A percentile compares a stretch with the other conserved stretches of the same genome.
Evolutionary conservation across 1,140 invertebrate species (phyloP).

Genomic region (Whitmania pigra): DNA sequence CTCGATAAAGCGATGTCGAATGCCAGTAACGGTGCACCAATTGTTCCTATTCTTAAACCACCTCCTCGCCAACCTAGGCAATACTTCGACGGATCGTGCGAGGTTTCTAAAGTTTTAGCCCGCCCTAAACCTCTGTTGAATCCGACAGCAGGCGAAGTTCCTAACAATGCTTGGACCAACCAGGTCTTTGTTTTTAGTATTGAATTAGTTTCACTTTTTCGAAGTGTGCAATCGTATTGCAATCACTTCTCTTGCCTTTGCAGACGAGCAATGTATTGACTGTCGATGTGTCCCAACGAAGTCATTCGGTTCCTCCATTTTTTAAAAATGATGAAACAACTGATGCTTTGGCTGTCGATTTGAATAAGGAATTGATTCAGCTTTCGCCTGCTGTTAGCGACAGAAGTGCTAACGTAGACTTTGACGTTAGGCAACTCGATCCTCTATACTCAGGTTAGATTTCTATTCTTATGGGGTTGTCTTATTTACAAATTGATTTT

Average conservation of each 20-base stretch:
- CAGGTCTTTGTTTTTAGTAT: too few relatives aligned
- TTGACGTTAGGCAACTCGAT: neutral
- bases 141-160: neutral
- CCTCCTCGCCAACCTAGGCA: neutral
- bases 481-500: neutral
- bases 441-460: neutral
- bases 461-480: neutral
- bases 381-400: slow-evolving; percentile 10
- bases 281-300: neutral
- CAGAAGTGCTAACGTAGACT: neutral
- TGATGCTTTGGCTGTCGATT: neutral
- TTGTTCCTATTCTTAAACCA: neutral
- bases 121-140: neutral
- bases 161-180: neutral
- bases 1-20: neutral
- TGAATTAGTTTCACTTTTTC: too few relatives aligned
- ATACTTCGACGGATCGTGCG: neutral
- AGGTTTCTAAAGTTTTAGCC: neutral
- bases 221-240: neutral
- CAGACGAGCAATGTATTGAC: neutral
- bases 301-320: slow-evolving; percentile 11
- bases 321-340: neutral
- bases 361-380: slow-evolving; percentile 8
- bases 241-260: neutral
- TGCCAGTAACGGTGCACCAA: neutral